A percentile compares a stretch with the other conserved stretches of the same genome.
Conservation (phyloP, 1,140 invertebrate genomes). For the Drosophila punjabiensis region DNA sequence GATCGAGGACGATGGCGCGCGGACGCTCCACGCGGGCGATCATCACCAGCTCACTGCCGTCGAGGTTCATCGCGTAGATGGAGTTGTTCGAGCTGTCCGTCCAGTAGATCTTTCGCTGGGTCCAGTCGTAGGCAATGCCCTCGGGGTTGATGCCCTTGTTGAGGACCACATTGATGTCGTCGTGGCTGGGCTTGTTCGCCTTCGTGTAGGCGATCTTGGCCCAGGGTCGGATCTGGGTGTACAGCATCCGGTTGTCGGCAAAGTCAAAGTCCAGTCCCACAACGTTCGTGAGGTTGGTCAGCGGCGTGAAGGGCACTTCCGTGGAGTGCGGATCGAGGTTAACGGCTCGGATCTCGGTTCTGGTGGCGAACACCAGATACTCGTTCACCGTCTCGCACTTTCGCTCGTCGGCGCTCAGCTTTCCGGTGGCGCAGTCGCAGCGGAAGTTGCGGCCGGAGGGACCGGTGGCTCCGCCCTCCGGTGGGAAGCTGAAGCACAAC, state of each 20-base stretch:
- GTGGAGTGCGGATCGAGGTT: constrained; percentile 93
- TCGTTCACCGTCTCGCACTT: constrained; percentile 94
- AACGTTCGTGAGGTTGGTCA: constrained; percentile 97
- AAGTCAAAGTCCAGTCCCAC: constrained; percentile 99
- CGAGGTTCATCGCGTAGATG: constrained; percentile 97
- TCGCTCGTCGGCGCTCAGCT: constrained; percentile 87
- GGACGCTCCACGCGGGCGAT: constrained; percentile 97
- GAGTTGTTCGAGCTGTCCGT: constrained; percentile 97
- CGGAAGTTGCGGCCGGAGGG: constrained; percentile 86
- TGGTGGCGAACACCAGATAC: constrained; percentile 95
- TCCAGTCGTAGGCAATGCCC: constrained; percentile 98
- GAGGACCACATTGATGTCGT: constrained; percentile 90
- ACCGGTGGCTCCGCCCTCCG: constrained; percentile 84
- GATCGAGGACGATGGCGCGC: constrained; percentile 97
- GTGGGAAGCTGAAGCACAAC: constrained; percentile 96
- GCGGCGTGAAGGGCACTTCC: constrained; percentile 93
- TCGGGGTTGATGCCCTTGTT: constrained; percentile 96
- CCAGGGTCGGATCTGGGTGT: constrained; percentile 96
- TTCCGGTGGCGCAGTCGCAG: constrained; percentile 97
- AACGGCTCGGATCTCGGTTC: constrained; percentile 95
- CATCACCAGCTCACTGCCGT: constrained; percentile 95
- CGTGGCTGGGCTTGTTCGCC: constrained; percentile 88
- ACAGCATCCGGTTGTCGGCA: constrained; percentile 93
- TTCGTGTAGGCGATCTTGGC: constrained; percentile 93
- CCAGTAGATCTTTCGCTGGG: constrained; percentile 98